These are phyloP conservation scores for Luffia ferchaultella DNA, from an alignment of 2,888 invertebrate genomes.

Conservation along the genomic window DNA sequence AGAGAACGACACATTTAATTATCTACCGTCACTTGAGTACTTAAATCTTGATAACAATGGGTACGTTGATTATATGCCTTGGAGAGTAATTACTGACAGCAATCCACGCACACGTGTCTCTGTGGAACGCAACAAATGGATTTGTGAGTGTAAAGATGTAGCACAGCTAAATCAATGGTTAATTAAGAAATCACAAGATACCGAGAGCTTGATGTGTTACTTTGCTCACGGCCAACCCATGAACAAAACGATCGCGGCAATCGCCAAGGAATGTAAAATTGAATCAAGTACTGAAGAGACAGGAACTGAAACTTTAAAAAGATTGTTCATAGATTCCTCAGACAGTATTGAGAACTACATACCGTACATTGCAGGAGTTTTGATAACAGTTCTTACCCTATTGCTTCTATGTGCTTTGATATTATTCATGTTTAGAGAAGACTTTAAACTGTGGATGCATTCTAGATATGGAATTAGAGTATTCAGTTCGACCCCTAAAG, in stretches of 20 bases:
- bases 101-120: slow-evolving; percentile 74
- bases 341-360: slow-evolving; percentile 76
- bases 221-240: slow-evolving; percentile 59
- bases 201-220: slow-evolving; percentile 73
- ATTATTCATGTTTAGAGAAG: slow-evolving; percentile 79
- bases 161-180: slow-evolving; percentile 76
- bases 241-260: slow-evolving; percentile 57
- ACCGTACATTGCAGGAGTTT: slow-evolving; percentile 75
- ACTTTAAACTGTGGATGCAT: slow-evolving; percentile 81
- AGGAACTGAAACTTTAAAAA: slow-evolving; percentile 62
- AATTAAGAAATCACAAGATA: slow-evolving; percentile 71
- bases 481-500: slow-evolving; percentile 68
- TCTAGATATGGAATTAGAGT: slow-evolving; percentile 79
- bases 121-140: slow-evolving; percentile 83
- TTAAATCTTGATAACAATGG: slow-evolving; percentile 80
- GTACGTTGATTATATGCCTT: slow-evolving; percentile 79
- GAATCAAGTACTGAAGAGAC: slow-evolving; percentile 71
- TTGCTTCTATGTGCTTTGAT: slow-evolving; percentile 73
- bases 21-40: slow-evolving; percentile 75
- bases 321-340: slow-evolving; percentile 69
- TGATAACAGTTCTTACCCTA: slow-evolving; percentile 74
- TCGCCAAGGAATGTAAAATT: slow-evolving; percentile 65
- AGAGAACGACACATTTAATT: slow-evolving; percentile 79
- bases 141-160: slow-evolving; percentile 80
- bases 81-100: slow-evolving; percentile 73